A percentile compares a stretch with the other conserved stretches of the same genome.
phyloP scores from a whole-genome alignment of 2,797 vertebrate genomes.

The Simalia tracyae region DNA sequence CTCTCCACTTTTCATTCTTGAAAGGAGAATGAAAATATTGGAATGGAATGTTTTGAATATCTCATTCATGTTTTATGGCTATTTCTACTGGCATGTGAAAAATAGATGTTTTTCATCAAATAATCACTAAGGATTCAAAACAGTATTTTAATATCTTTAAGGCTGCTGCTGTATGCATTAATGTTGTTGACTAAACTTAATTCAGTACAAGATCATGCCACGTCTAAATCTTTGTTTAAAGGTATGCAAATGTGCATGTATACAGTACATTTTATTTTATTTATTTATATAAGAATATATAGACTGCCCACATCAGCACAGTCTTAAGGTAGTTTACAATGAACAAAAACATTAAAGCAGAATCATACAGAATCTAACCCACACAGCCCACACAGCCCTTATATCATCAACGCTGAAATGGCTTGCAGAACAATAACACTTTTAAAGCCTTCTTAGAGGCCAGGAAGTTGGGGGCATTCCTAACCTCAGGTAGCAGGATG shows the following conservation, averaged over 20 bases:
- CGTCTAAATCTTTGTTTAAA: not conserved
- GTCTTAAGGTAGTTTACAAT: not conserved
- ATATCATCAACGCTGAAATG: not conserved
- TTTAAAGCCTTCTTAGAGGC: not conserved
- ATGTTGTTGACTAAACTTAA: constrained; percentile 36
- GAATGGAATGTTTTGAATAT: not conserved
- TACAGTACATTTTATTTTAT: not conserved
- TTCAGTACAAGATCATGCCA: not conserved
- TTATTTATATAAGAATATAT: not conserved
- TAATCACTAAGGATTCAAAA: constrained; percentile 4
- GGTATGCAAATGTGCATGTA: not conserved
- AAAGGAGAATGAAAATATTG: not conserved
- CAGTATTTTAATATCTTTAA: constrained; percentile 32
- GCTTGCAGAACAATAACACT: not conserved
- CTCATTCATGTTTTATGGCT: not conserved
- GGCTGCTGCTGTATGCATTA: not conserved
- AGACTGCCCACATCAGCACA: not conserved
- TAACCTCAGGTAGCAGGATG: not conserved
- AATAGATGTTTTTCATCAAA: constrained; percentile 12
- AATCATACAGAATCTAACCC: not conserved
- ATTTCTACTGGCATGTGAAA: constrained; percentile 36
- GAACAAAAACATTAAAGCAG: not conserved
- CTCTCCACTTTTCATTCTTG: not conserved
- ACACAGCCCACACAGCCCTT: not conserved
- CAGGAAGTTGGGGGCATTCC: not conserved